Conservation (phyloP, 2,113 vertebrate genomes). For the Phycodurus eques region DNA sequence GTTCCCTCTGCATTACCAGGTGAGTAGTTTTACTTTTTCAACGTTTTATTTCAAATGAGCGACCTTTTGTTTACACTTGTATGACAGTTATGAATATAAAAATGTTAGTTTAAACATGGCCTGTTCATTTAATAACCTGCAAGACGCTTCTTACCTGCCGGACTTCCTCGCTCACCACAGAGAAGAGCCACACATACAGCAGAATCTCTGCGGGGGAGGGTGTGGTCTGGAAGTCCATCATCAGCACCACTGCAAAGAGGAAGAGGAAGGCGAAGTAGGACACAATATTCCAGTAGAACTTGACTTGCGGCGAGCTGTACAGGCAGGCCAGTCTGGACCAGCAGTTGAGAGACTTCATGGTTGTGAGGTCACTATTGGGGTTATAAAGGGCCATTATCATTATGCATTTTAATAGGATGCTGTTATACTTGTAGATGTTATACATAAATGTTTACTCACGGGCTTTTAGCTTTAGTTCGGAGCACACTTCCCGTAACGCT, state of each 20-base stretch:
- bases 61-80: no score
- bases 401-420: neutral
- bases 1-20: no score
- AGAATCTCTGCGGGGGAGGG: constrained; percentile 81
- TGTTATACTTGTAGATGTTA: neutral
- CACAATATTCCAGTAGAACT: constrained; percentile 89
- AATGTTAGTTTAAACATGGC: neutral
- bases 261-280: constrained; percentile 91
- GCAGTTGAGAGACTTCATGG: constrained; percentile 48
- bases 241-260: constrained; percentile 87
- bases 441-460: constrained; percentile 43
- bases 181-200: constrained; percentile 88
- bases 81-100: no score
- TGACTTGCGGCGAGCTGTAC: constrained; percentile 80
- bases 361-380: neutral
- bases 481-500: constrained; percentile 33
- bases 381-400: neutral
- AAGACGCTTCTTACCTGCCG: constrained; percentile 79
- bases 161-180: constrained; percentile 87
- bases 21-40: no score
- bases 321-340: constrained; percentile 71
- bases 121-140: neutral
- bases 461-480: neutral
- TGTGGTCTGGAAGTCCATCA: constrained; percentile 86
- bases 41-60: no score